These are phyloP conservation scores for Embidobia sp. DNA, from an alignment of 2,888 invertebrate genomes.

Conservation along the genomic window DNA sequence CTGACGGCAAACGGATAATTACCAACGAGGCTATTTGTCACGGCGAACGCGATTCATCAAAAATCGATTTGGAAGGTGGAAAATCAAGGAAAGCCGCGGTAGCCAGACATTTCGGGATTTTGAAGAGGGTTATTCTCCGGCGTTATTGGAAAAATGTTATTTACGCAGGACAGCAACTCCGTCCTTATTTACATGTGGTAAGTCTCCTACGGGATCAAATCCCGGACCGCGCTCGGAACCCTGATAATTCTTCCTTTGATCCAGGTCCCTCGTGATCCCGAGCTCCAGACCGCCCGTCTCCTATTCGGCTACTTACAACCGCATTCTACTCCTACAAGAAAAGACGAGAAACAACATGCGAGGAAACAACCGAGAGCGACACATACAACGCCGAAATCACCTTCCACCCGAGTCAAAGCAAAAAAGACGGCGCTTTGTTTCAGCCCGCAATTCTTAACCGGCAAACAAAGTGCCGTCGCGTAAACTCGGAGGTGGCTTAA, in stretches of 20 bases:
- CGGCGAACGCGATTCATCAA: constrained; percentile 11
- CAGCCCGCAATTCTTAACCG: constrained; percentile 6
- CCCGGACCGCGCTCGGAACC: constrained; percentile 80
- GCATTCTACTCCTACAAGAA: constrained; percentile 60
- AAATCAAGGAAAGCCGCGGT: constrained; percentile 30
- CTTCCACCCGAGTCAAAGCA: no score
- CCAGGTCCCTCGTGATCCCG: constrained; percentile 78
- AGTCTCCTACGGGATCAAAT: constrained; percentile 82
- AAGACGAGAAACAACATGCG: constrained; percentile 56
- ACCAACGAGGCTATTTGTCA: background rate
- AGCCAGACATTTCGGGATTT: constrained; percentile 44
- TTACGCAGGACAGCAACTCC: constrained; percentile 78
- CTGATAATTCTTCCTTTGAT: constrained; percentile 82
- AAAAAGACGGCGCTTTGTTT: no score
- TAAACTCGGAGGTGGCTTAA: constrained; percentile 77
- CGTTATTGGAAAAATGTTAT: constrained; percentile 81
- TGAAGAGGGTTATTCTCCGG: constrained; percentile 61
- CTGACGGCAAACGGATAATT: constrained; percentile 11
- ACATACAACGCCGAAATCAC: constrained; percentile 12
- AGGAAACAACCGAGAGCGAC: constrained; percentile 37
- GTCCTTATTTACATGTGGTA: constrained; percentile 82
- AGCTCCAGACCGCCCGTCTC: constrained; percentile 61
- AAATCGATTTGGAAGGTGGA: constrained; percentile 27
- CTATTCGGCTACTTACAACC: constrained; percentile 64
- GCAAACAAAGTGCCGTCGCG: constrained; percentile 24